Conservation (phyloP, 2,797 vertebrate genomes). For the Halcyon badia region DNA sequence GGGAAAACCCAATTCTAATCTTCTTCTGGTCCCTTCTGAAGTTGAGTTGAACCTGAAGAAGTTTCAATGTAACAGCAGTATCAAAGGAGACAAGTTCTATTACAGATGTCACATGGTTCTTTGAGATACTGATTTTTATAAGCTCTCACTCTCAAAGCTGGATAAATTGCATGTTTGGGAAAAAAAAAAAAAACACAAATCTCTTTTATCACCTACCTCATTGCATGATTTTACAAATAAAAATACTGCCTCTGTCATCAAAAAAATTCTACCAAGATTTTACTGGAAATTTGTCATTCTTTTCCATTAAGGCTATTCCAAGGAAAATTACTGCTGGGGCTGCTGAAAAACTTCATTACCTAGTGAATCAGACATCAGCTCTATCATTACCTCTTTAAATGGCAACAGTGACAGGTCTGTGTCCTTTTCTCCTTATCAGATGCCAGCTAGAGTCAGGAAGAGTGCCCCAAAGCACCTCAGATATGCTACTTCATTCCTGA, state of each 20-base stretch:
- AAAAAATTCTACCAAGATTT: background rate
- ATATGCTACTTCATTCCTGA: background rate
- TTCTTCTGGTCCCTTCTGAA: background rate
- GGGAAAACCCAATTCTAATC: background rate
- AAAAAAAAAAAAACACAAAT: background rate
- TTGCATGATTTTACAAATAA: background rate
- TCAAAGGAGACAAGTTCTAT: background rate
- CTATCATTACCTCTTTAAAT: background rate
- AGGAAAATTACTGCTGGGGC: background rate
- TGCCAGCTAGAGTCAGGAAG: background rate
- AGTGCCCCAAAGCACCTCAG: background rate
- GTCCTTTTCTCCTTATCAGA: background rate
- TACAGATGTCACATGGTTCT: background rate
- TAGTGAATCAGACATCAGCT: background rate
- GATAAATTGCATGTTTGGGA: background rate
- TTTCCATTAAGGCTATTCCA: background rate
- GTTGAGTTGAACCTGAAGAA: background rate
- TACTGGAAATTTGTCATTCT: background rate
- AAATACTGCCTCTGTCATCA: background rate
- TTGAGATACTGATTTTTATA: background rate
- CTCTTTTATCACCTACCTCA: background rate
- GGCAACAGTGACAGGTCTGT: background rate
- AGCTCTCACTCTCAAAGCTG: background rate
- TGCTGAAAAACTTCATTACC: background rate
- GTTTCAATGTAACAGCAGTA: background rate